phyloP scores from a whole-genome alignment of 2,797 vertebrate genomes.

The Otolemur crassicaudatus region DNA sequence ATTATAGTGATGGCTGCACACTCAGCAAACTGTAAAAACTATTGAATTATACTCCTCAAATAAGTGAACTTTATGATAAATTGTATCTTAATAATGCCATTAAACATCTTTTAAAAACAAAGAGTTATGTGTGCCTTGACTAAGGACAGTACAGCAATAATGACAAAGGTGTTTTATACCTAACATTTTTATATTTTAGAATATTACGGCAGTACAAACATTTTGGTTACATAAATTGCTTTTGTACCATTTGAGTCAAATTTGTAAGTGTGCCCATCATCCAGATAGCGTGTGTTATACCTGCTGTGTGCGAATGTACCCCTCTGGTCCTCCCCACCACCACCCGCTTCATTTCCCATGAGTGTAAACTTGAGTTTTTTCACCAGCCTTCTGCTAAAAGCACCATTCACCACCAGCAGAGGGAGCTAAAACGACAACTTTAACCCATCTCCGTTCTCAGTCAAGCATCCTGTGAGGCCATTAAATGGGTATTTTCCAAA shows the following conservation, averaged over 20 bases:
- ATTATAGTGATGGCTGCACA: neutral
- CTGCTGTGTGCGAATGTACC: too few relatives aligned
- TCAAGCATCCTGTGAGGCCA: accelerated
- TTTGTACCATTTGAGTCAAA: too few relatives aligned
- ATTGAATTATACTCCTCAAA: neutral
- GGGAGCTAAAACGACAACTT: conserved; percentile 84
- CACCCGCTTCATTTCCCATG: too few relatives aligned
- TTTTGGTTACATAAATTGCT: too few relatives aligned
- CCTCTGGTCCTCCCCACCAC: too few relatives aligned
- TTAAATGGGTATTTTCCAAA: neutral
- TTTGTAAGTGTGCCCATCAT: too few relatives aligned
- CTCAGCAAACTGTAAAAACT: neutral
- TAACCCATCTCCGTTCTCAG: conserved; percentile 10
- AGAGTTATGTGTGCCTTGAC: neutral
- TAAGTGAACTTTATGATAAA: neutral
- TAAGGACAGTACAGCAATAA: neutral
- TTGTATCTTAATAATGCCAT: neutral
- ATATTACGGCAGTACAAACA: too few relatives aligned
- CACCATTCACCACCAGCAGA: conserved; percentile 81
- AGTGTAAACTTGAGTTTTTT: neutral
- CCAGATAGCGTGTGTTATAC: too few relatives aligned
- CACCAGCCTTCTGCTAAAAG: neutral
- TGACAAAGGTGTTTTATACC: neutral
- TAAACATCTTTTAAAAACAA: neutral
- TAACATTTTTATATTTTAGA: too few relatives aligned